Evolutionary conservation across 2,113 vertebrate genomes (phyloP), one percentile per base, ranked within the genome.

Genomic region (Sinosuthora webbiana): DNA sequence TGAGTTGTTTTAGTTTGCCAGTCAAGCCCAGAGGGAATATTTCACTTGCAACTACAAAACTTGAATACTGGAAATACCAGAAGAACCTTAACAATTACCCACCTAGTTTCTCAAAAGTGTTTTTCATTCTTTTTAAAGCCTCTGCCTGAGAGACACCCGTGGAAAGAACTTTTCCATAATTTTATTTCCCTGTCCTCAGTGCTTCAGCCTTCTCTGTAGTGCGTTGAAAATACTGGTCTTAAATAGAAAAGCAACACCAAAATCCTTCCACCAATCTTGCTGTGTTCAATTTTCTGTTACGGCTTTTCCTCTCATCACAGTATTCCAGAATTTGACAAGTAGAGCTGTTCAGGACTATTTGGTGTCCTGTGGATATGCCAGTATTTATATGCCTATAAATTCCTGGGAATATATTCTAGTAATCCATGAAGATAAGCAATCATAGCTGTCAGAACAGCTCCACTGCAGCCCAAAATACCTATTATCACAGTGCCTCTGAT

Each of bases 31-130:
- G 30, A 80, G 55, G 33, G 21, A 37, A 78, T 41, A 15, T 83
- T 93, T 90, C 42, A 44, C 52, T 80, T 87, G 52, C 87, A 95
- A 77, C 85, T 78, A 68, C 69, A 94, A 92, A 78, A 27, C 49
- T 75, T 75, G 60, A 75, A 70, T 87, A 94, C 7, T 78, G 47
- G 62, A 82, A 87, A 71, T 87, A 20, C 10, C 65, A 23, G n/a
- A 65, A 87, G 21, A 89, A 17, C 39, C 39, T 94, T 67, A 77
- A 92, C 41, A 86, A 64, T 93, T 81, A 81, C 35, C 19, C 62
- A 37, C 35, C 23, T 75, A 49, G 33, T 35, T 74, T 80, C 68
- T 89, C 13, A 39, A 62, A 83, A 83, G 35, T 37, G 33, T 63
- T 35, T 74, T 92, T 89, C 28, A 60, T 74, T 87, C 30, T 84